These are phyloP conservation scores for Lycia hirtaria DNA, from an alignment of 2,888 invertebrate genomes.

Conservation along the genomic window DNA sequence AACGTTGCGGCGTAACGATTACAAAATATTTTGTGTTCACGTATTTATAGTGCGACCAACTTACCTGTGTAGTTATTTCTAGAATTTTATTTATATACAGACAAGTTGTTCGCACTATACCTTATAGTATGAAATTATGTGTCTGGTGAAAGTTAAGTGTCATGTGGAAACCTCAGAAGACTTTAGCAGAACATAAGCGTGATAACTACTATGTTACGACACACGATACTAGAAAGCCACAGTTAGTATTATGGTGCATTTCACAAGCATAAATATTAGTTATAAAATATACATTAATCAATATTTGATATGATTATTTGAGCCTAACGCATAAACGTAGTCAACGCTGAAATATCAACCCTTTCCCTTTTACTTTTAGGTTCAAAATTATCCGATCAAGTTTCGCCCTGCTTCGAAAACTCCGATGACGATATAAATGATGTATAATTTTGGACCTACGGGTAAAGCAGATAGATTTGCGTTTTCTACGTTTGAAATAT, in stretches of 20 bases:
- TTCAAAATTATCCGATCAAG: too few relatives aligned
- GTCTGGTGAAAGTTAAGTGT: constrained; percentile 2
- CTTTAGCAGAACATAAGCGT: constrained; percentile 50
- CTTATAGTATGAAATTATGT: neutral
- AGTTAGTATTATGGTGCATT: constrained; percentile 4
- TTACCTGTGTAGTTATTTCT: neutral
- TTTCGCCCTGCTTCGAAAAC: too few relatives aligned
- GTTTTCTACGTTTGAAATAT: too few relatives aligned
- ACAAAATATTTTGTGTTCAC: constrained; percentile 21
- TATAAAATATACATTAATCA: neutral
- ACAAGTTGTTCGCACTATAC: neutral
- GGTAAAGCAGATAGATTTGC: too few relatives aligned
- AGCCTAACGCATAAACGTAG: too few relatives aligned
- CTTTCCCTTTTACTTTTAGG: too few relatives aligned
- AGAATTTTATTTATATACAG: too few relatives aligned
- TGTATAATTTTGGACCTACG: too few relatives aligned
- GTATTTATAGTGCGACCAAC: neutral
- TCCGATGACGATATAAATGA: too few relatives aligned
- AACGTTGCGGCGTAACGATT: neutral
- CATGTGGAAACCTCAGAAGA: constrained; percentile 32
- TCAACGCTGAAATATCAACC: too few relatives aligned
- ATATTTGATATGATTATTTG: too few relatives aligned
- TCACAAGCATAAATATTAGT: too few relatives aligned
- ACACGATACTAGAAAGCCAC: constrained; percentile 21
- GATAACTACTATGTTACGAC: constrained; percentile 37